phyloP scores from a whole-genome alignment of 2,113 vertebrate species.

The Pandion haliaetus region DNA sequence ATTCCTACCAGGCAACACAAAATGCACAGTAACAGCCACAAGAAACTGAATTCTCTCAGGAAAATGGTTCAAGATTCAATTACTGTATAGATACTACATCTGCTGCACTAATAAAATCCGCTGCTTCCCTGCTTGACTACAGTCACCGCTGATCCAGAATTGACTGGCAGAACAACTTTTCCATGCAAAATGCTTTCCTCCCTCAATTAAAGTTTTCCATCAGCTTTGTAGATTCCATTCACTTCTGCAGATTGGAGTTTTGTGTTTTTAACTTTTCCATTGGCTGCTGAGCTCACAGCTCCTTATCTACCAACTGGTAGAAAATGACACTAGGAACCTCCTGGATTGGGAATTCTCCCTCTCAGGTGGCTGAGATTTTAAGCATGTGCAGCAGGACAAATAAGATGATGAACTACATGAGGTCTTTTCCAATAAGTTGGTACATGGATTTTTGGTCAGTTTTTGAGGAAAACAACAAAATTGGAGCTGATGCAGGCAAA shows the following conservation, averaged over 20 bases:
- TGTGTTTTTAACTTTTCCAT: neutral
- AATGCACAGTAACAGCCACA: neutral
- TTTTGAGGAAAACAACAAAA: neutral
- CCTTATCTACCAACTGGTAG: neutral
- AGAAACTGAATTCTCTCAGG: neutral
- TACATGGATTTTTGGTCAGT: neutral
- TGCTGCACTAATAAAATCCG: neutral
- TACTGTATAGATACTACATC: neutral
- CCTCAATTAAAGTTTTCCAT: neutral
- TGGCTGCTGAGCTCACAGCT: neutral
- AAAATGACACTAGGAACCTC: neutral
- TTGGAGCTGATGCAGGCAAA: neutral
- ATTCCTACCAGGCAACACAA: neutral
- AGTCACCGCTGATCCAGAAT: neutral
- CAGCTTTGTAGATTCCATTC: too few species aligned
- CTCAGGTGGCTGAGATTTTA: neutral
- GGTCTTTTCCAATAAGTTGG: neutral
- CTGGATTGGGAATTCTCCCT: neutral
- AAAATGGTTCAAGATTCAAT: neutral
- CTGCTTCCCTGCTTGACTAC: rapidly evolving
- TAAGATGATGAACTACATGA: neutral
- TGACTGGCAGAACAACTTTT: neutral
- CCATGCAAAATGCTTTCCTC: neutral
- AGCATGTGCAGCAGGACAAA: neutral
- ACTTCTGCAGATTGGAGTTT: neutral